Base-by-base conservation (phyloP, 2,113 vertebrate species). In the Brachirus orientalis region DNA sequence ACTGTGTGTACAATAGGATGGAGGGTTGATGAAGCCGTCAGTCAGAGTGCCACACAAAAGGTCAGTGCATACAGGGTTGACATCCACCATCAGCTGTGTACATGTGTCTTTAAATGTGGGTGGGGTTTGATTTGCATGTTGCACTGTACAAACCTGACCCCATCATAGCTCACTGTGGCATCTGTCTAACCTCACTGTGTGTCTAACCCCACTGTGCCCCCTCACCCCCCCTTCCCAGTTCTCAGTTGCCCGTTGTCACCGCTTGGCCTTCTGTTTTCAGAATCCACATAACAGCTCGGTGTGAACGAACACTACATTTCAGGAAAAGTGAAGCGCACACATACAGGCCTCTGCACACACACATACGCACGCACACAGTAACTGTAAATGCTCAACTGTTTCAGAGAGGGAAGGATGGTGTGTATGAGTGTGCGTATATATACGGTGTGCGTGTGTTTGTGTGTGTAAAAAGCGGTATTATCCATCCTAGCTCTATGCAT, bases 1-100 rank as follows among this genome's bases (percentile, higher is more conserved):
- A 45, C 7, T 54, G 59, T 69, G 63, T 72, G 73, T 70, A 67
- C 43, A 62, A 62, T 55, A 89, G 88, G 90, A 86, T 83, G 87
- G 90, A 86, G 90, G 88, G 89, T 91, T 90, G 93, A 95, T 94
- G 92, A 94, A 96, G 94, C 93, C 93, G 93, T 96, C 95, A 95
- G 89, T 85, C 85, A 84, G 75, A 73, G 72, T 84, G 57, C 63
- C 58, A 73, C 74, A 72, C 58, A 78, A 75, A 85, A 75, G 64
- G 66, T 73, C 63, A 53, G 72, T 51, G 63, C 61, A 77, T 66
- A 50, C 78, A 58, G 71, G 60, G 64, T 35, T 74, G 66, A 72
- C 79, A 69, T 65, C 41, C 56, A 72, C 77, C 64, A 61, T 45
- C 38, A 60, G 59, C 51, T 60, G 50, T 77, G 41, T 36, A 53